Base-by-base conservation (phyloP, 2,888 invertebrate species). In the Fragum fragum region DNA sequence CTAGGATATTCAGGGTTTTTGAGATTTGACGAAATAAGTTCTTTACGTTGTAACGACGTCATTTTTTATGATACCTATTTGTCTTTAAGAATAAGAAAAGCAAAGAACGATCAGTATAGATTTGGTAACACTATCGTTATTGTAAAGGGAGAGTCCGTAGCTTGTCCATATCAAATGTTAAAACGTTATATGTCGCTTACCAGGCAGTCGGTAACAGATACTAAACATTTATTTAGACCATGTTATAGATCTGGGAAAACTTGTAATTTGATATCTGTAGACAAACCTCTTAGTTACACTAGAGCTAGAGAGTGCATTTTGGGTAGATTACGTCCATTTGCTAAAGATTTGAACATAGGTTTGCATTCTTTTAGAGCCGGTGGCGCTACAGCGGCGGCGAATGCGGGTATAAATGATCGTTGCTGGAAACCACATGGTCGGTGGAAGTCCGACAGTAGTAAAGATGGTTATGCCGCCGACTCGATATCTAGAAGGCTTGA, bases 291-390 rank as follows among this genome's bases (percentile, higher is more conserved):
- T 9, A 76, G 80, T 59, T 72, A 80, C 26, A 80, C 68, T 11
- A 63, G 80, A 53, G 72, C 73, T 5, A 66, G 72, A 59, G 76
- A 80, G n/a, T 72, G 76, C 29, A 26, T 66, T n/a, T 21, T 78
- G 29, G 23, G 28, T 23, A 70, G 73, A 28, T 59, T 75, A 21
- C 28, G 55, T 9, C 47, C 42, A 23, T 36, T 66, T 16, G 23
- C 32, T 47, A 39, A 21, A 28, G 57, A 74, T 74, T 71, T 71
- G 47, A 74, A 79, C 57, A 61, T 71, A 59, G 76, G 74, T 61
- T 28, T 79, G 16, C 79, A 79, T 73, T 79, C 83, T n/a, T 52
- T 78, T n/a, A 11, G 77, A 11, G 26, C 77, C 32, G 68, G 77
- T 28, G 77, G 77, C 7, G 66, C 57, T 39, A 72, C 77, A 26